A percentile compares a stretch with the other conserved stretches of the same genome.
Conservation (phyloP, 2,113 vertebrate species). For the Chamaea fasciata region DNA sequence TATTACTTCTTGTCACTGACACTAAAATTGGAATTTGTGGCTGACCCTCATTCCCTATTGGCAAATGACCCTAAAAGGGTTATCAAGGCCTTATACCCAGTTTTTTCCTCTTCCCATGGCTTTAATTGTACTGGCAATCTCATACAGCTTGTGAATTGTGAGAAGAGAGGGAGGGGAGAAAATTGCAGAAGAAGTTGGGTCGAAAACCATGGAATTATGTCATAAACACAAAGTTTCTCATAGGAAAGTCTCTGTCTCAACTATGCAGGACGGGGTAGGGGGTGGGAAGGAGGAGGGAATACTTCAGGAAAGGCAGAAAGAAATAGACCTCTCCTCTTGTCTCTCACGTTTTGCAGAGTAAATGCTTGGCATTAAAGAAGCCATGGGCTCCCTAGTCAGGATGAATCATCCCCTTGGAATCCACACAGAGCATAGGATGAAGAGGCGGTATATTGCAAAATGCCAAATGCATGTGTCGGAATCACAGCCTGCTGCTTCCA, state of each 20-base stretch:
- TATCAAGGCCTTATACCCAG: slow-evolving; percentile 83
- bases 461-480: slow-evolving; percentile 63
- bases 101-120: slow-evolving; percentile 81
- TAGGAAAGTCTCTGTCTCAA: slow-evolving; percentile 71
- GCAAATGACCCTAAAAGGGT: slow-evolving; percentile 82
- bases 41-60: slow-evolving; percentile 64
- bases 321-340: slow-evolving; percentile 43
- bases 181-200: slow-evolving; percentile 28
- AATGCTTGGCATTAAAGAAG: slow-evolving; percentile 53
- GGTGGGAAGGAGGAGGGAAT: slow-evolving; percentile 32
- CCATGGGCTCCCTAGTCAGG: slow-evolving; percentile 61
- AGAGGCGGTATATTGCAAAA: slow-evolving; percentile 37
- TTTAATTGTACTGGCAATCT: slow-evolving; percentile 92
- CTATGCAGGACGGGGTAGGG: not conserved
- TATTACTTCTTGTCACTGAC: slow-evolving; percentile 57
- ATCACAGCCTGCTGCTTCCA: slow-evolving; percentile 28
- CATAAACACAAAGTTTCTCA: slow-evolving; percentile 73
- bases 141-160: slow-evolving; percentile 84
- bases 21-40: slow-evolving; percentile 78
- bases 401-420: slow-evolving; percentile 74
- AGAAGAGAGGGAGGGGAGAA: slow-evolving; percentile 70
- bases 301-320: slow-evolving; percentile 45
- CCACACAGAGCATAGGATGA: slow-evolving; percentile 38
- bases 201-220: slow-evolving; percentile 57
- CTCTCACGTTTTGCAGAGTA: slow-evolving; percentile 58